These are phyloP conservation scores for Corapipo altera DNA, from an alignment of 2,113 vertebrate genomes.

Conservation along the genomic window DNA sequence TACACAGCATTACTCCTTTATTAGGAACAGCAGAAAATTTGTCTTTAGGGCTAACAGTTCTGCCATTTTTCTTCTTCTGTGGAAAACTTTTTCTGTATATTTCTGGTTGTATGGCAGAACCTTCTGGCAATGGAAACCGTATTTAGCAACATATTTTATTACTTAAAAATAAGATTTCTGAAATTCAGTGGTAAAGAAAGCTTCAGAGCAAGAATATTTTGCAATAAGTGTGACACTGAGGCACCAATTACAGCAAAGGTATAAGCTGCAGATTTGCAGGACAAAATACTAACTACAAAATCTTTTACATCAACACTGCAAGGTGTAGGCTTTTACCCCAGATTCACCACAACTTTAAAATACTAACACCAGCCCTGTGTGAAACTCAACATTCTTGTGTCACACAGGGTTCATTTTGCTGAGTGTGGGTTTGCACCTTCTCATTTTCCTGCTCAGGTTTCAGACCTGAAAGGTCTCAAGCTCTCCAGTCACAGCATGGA, in stretches of 20 bases:
- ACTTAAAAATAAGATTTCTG: not conserved
- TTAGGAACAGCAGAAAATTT: fast-evolving
- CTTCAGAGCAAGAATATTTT: not conserved
- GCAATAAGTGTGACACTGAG: not conserved
- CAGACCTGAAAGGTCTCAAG: conserved; percentile 3
- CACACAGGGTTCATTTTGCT: conserved; percentile 19
- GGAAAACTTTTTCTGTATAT: not conserved
- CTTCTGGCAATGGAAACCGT: not conserved
- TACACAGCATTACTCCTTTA: not conserved
- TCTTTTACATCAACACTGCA: not conserved
- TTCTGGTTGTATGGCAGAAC: not conserved
- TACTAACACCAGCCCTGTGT: not conserved
- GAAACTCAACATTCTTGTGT: not conserved
- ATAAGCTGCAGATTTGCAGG: not conserved
- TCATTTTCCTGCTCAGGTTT: conserved; percentile 34
- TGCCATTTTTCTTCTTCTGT: not conserved
- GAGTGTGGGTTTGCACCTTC: not conserved
- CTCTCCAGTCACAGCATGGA: not conserved
- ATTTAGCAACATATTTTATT: not conserved
- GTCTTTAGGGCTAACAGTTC: not conserved
- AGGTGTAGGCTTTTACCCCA: not conserved
- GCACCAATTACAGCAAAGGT: not conserved
- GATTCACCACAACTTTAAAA: not conserved
- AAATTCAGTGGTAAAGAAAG: not conserved
- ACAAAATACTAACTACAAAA: not conserved